A percentile compares a stretch with the other conserved stretches of the same genome.
Conservation (phyloP, 1,140 invertebrate species). For the Orchestia grillus region DNA sequence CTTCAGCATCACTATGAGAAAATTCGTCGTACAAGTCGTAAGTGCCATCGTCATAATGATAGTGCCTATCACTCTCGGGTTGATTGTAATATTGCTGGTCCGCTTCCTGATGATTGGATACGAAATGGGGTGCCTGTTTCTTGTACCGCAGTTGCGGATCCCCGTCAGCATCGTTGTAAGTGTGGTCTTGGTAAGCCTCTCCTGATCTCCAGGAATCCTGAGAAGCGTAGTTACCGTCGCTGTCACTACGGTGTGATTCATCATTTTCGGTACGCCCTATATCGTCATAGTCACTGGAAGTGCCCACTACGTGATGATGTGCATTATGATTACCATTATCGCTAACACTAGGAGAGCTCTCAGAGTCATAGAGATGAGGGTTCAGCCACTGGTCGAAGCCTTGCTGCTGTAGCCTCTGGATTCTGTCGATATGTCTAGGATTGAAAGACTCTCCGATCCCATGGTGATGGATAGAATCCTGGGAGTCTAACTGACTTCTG, state of each 20-base stretch:
- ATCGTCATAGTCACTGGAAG: not conserved
- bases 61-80: not conserved
- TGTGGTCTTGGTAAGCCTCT: not conserved
- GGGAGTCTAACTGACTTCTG: not conserved
- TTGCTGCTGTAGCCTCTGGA: not conserved
- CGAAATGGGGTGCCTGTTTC: slow-evolving; percentile 5
- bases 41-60: not conserved
- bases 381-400: not conserved
- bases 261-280: not conserved
- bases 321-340: not conserved
- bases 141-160: slow-evolving; percentile 24
- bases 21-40: slow-evolving; percentile 14
- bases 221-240: not conserved
- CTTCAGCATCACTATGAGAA: not conserved
- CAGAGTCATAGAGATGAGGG: not conserved
- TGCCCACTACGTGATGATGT: not conserved
- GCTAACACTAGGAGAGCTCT: not conserved
- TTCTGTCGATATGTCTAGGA: not conserved
- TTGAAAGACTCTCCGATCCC: not conserved
- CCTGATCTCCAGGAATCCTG: not conserved
- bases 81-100: not conserved
- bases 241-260: not conserved
- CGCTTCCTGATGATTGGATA: not conserved
- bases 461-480: not conserved
- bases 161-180: not conserved